Conservation (phyloP, 2,888 invertebrate genomes). For the Gryllus longicercus region DNA sequence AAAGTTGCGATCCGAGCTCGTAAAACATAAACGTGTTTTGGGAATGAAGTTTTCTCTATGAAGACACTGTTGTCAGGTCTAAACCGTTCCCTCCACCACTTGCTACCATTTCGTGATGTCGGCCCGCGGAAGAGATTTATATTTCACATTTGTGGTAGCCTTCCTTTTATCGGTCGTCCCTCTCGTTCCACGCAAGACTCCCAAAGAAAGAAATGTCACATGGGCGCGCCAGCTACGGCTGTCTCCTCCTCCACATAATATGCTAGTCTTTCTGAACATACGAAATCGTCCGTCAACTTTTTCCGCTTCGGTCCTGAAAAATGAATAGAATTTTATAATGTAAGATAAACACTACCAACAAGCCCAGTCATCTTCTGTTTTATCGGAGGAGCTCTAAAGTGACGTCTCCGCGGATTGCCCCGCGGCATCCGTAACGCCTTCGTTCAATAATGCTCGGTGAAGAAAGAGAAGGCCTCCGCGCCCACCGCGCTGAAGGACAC, state of each 20-base stretch:
- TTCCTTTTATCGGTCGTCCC: neutral
- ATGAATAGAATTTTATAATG: neutral
- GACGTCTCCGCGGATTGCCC: neutral
- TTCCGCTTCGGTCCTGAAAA: neutral
- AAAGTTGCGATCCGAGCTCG: neutral
- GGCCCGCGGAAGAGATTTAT: neutral
- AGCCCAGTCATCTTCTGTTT: neutral
- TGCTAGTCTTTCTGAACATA: conserved; percentile 5
- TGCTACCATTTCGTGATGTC: conserved; percentile 6
- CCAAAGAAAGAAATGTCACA: neutral
- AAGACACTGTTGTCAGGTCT: conserved; percentile 6
- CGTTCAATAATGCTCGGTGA: neutral
- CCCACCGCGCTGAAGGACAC: neutral
- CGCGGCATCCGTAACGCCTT: neutral
- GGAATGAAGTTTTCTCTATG: conserved; percentile 17
- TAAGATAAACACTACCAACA: neutral
- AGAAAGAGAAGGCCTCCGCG: neutral
- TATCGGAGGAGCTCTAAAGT: neutral
- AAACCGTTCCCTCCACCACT: conserved; percentile 7
- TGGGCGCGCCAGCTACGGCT: neutral
- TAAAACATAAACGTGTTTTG: conserved; percentile 17
- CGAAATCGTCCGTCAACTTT: neutral
- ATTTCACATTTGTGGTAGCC: conserved; percentile 6
- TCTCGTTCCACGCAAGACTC: neutral
- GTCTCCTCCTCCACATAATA: neutral